Evolutionary conservation across 2,113 vertebrate species (phyloP).

Genomic region (Glareola pratincola): DNA sequence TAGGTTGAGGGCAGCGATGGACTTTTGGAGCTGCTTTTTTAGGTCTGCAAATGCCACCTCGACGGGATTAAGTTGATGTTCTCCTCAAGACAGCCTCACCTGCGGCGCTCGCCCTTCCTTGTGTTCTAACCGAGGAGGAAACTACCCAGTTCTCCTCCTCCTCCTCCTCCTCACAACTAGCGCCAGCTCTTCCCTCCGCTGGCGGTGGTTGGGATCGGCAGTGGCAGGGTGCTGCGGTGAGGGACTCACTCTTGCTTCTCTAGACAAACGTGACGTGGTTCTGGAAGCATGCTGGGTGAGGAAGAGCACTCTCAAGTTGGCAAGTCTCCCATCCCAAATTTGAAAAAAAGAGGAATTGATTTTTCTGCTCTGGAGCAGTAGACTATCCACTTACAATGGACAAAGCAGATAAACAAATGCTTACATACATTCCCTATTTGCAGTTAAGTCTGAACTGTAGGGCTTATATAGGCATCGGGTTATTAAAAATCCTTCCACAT

Average conservation of each 20-base stretch:
- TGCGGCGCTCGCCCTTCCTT: not conserved
- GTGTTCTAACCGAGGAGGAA: not conserved
- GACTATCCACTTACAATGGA: not conserved
- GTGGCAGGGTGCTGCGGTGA: not conserved
- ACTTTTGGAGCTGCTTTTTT: not conserved
- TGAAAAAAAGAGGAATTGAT: not conserved
- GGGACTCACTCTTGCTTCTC: not conserved
- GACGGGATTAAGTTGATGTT: not conserved
- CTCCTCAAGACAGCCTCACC: not conserved
- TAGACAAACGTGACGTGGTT: accelerated
- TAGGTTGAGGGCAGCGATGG: not conserved
- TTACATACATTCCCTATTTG: not conserved
- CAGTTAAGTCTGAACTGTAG: not conserved
- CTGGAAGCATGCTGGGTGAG: not conserved
- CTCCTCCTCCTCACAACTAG: not conserved
- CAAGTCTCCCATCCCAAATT: not conserved
- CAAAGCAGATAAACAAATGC: not conserved
- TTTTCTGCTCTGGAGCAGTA: not conserved
- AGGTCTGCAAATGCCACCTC: not conserved
- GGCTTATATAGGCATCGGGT: not conserved
- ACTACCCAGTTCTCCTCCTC: not conserved
- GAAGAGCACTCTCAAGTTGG: not conserved
- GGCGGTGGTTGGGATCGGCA: not conserved
- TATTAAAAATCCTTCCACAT: conserved; percentile 32
- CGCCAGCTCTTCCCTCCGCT: not conserved